Evolutionary conservation across 1,140 invertebrate genomes (phyloP).

Genomic region (Brachionus calyciflorus): DNA sequence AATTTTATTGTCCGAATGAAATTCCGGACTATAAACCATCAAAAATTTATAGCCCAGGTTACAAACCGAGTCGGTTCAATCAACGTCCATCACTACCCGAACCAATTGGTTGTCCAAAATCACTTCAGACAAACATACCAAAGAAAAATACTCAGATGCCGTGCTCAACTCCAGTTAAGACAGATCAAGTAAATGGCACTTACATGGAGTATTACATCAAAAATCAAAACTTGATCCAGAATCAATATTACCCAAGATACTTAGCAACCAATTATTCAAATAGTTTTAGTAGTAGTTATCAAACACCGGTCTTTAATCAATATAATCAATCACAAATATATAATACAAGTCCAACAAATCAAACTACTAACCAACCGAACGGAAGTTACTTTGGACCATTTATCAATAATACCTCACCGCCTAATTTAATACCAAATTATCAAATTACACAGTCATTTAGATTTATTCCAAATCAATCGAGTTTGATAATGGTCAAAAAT

Average conservation of each 20-base stretch:
- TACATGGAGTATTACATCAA: not conserved
- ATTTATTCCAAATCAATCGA: constrained; percentile 5
- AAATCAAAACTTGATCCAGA: not conserved
- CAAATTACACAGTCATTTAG: not conserved
- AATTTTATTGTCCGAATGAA: not conserved
- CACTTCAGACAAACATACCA: too few relatives aligned
- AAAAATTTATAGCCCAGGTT: constrained; percentile 14
- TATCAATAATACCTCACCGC: not conserved
- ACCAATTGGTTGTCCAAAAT: not conserved
- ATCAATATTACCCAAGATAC: constrained; percentile 4
- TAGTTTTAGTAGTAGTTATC: not conserved
- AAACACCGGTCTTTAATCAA: not conserved
- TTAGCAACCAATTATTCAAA: too few relatives aligned
- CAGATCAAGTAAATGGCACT: not conserved
- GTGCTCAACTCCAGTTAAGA: not conserved
- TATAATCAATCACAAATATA: not conserved
- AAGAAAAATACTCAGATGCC: not conserved
- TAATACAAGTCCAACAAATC: not conserved
- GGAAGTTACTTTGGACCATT: not conserved
- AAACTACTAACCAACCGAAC: not conserved
- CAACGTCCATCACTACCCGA: not conserved
- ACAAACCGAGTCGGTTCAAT: not conserved
- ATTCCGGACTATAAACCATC: constrained; percentile 20
- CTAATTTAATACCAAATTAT: not conserved
- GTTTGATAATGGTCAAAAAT: not conserved